Percentiles rank a stretch among this genome's conserved stretches.
phyloP scores from a whole-genome alignment of 2,797 vertebrate genomes.

The Phyllotis vaccarum region DNA sequence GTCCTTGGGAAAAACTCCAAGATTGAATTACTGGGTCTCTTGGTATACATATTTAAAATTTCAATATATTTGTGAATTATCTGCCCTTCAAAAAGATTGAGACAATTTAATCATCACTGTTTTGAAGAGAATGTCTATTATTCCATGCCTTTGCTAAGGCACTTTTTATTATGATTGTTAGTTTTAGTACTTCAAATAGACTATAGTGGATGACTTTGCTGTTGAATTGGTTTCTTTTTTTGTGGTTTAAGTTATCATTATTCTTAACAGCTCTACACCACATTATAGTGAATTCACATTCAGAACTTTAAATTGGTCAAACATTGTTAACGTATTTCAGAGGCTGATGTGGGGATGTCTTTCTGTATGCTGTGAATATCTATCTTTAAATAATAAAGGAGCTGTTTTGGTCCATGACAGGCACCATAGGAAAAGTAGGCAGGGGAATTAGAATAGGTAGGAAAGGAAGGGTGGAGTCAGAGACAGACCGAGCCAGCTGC shows the following conservation, averaged over 20 bases:
- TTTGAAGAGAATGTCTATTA: background rate
- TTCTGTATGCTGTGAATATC: too few species aligned
- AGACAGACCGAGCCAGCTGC: too few species aligned
- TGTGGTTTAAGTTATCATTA: background rate
- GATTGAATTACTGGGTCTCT: background rate
- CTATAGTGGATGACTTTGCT: background rate
- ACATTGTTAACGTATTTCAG: background rate
- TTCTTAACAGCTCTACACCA: background rate
- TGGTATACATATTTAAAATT: background rate
- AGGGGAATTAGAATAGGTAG: too few species aligned
- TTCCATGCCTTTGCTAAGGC: background rate
- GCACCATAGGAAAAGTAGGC: too few species aligned
- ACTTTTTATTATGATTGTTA: background rate
- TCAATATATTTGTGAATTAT: background rate
- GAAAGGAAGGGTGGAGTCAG: too few species aligned
- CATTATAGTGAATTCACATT: background rate
- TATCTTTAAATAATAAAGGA: too few species aligned
- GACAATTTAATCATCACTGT: constrained; percentile 2
- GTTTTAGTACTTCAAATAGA: background rate
- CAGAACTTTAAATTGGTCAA: constrained; percentile 36
- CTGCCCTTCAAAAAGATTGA: background rate
- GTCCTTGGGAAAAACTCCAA: constrained; percentile 11
- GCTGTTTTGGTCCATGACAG: too few species aligned
- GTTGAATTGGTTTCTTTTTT: background rate
- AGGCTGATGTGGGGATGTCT: too few species aligned